Conservation (phyloP, 92 coral and sea anemone species). For the Isaurus tuberculatus region DNA sequence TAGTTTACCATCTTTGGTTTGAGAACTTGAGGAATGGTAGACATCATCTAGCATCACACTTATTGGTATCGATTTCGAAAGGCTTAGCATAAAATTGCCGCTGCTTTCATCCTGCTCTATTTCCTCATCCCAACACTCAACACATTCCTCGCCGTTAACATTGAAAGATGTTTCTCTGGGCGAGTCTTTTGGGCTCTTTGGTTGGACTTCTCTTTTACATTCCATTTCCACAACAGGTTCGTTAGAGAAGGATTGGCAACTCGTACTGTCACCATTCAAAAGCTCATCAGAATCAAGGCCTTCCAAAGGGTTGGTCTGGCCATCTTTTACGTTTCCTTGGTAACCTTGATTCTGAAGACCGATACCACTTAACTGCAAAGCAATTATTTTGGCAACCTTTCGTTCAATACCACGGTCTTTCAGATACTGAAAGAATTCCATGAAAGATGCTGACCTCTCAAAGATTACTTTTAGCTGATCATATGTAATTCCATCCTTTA, state of each 20-base stretch:
- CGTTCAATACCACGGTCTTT: constrained; percentile 89
- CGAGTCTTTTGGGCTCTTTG: not conserved
- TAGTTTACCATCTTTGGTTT: not conserved
- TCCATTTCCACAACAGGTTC: not conserved
- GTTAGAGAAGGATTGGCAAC: not conserved
- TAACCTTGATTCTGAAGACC: constrained; percentile 88
- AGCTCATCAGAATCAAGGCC: constrained; percentile 4
- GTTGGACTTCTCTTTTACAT: constrained; percentile 1
- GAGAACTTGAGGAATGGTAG: constrained; percentile 35
- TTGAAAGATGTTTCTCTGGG: constrained; percentile 20
- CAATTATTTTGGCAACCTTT: constrained; percentile 81
- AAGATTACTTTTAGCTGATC: constrained; percentile 77
- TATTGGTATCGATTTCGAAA: constrained; percentile 37
- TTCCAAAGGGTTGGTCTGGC: constrained; percentile 30
- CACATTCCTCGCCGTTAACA: constrained; percentile 31
- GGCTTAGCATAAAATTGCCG: constrained; percentile 34
- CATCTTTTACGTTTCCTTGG: not conserved
- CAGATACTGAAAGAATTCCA: constrained; percentile 85
- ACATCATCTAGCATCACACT: constrained; percentile 53
- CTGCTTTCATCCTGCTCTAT: constrained; percentile 19
- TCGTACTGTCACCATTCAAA: not conserved
- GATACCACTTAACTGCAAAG: constrained; percentile 80
- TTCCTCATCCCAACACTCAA: constrained; percentile 59
- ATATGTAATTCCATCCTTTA: constrained; percentile 82
- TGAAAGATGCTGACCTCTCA: constrained; percentile 88